Evolutionary conservation across 64 coral and sea anemone species (phyloP), one percentile per base, ranked within the genome.

Genomic region (Montipora capricornis): DNA sequence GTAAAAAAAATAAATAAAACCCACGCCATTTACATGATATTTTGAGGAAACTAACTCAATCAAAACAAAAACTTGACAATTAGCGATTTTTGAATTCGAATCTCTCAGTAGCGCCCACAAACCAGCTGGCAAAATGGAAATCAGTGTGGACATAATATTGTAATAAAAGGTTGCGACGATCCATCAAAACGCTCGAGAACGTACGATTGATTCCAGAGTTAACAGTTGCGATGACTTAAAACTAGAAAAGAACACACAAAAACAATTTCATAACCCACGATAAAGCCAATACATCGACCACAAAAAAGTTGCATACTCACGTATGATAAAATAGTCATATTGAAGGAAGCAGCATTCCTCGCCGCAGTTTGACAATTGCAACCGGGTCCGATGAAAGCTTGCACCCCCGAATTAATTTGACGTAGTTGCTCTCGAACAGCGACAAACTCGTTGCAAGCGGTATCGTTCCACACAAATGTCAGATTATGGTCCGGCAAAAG

Each of bases 371-470:
- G 91, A 55, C 98, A 99, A 59, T 89, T 80, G 71, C 92, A 92
- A 17, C 82, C 91, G n/a, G 98, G 95, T 6, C 98, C 98, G 81
- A 99, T 94, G 68, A 99, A 96, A 10, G 92, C 95, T 68, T 95
- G 76, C 5, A 99, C 89, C 75, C 90, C 82, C 62, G 89, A 87
- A 67, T 95, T 94, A 80, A 94, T 88, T 73, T 96, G 92, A 74
- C 85, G 80, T 55, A 92, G 91, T 73, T 99, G 95, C 20, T 94
- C 82, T 15, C 77, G 89, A 16, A 99, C 86, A 9, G 98, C 94
- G 52, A 94, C 67, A 22, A 94, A 58, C 60, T 99, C 95, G 22
- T 99, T 78, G 89, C 98, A 99, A 48, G 45, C 77, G 68, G 98
- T 96, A 58, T 94, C 92, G 46, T 91, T 87, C 98, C 92, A 96